Evolutionary conservation across 2,113 vertebrate genomes (phyloP).

Genomic region (Mystacornis crossleyi): DNA sequence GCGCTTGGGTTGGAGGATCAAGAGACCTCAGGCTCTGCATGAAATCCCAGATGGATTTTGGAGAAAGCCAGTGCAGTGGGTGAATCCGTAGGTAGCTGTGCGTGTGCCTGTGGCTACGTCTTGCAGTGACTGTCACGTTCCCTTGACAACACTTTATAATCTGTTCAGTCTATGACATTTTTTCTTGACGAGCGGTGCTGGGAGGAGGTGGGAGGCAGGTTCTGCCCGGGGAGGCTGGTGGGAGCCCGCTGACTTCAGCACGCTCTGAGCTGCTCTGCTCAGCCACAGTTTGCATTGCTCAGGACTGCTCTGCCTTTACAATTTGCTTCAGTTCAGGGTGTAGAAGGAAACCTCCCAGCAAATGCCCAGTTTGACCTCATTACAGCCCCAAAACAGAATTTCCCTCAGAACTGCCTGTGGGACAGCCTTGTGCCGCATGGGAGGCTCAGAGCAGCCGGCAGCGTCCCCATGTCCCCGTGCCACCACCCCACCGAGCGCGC

Average conservation of each 20-base stretch:
- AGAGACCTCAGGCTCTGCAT: background rate
- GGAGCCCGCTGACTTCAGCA: constrained; percentile 16
- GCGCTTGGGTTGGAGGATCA: background rate
- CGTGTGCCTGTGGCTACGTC: background rate
- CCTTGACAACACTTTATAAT: constrained; percentile 38
- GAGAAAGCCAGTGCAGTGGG: background rate
- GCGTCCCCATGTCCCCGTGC: accelerated
- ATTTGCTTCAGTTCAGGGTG: background rate
- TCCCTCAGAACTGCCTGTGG: background rate
- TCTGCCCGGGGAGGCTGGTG: background rate
- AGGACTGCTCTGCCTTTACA: background rate
- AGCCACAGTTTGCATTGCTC: background rate
- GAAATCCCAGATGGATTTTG: background rate
- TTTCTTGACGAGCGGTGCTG: background rate
- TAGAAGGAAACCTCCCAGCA: background rate
- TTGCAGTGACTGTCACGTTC: constrained; percentile 24
- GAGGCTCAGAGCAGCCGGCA: background rate
- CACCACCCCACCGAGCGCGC: accelerated
- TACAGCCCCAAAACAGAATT: background rate
- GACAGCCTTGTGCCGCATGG: background rate
- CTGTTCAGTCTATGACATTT: constrained; percentile 12
- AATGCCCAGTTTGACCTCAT: background rate
- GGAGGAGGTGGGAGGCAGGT: constrained; percentile 24
- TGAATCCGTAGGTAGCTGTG: accelerated
- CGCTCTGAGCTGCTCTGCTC: background rate